Conservation (phyloP, 2,888 invertebrate species). For the Zygothrica quintamaculata region DNA sequence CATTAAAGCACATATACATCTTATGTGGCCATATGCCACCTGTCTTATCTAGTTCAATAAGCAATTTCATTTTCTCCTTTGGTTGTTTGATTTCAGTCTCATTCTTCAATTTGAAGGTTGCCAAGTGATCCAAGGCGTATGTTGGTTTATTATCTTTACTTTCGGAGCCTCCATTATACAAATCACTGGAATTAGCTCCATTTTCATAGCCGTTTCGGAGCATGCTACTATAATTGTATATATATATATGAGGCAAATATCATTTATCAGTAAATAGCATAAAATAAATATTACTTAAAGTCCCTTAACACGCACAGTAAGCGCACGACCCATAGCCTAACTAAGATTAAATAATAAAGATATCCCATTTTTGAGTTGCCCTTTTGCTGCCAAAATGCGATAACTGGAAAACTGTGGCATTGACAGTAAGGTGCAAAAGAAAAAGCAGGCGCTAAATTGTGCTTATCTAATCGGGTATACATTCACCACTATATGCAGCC, state of each 20-base stretch:
- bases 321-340: no score
- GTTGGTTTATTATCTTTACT: conserved; percentile 86
- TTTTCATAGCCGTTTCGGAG: conserved; percentile 73
- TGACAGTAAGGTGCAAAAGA: conserved; percentile 54
- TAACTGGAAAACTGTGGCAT: conserved; percentile 50
- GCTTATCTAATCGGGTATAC: conserved; percentile 64
- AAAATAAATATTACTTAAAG: no score
- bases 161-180: conserved; percentile 31
- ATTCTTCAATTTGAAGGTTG: conserved; percentile 97
- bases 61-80: conserved; percentile 95
- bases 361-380: no score
- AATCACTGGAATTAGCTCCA: conserved; percentile 46
- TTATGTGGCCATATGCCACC: conserved; percentile 99
- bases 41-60: conserved; percentile 95
- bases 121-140: conserved; percentile 98
- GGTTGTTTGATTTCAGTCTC: conserved; percentile 95
- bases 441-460: conserved; percentile 44
- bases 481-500: conserved; percentile 29
- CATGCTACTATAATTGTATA: conserved; percentile 64
- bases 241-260: no score
- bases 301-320: no score
- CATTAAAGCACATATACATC: conserved; percentile 95
- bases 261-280: no score
- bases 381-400: conserved; percentile 57
- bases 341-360: no score